Conservation (phyloP, 2,113 vertebrate genomes). For the Lampris incognitus region DNA sequence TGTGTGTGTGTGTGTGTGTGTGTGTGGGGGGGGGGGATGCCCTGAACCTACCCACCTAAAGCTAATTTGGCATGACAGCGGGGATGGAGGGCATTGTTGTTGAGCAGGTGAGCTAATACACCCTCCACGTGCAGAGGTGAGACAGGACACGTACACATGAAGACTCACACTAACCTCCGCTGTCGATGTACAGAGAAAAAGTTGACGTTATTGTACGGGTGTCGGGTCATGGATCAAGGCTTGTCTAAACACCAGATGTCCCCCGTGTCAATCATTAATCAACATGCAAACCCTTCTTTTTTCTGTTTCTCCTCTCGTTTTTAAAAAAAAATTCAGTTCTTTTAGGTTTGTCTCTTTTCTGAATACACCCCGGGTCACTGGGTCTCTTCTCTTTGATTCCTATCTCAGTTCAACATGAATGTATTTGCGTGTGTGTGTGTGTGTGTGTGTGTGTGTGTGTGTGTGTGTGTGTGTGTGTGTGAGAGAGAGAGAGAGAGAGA, state of each 20-base stretch:
- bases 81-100: slow-evolving; percentile 68
- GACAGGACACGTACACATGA: slow-evolving; percentile 66
- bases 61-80: slow-evolving; percentile 79
- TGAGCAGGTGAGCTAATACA: slow-evolving; percentile 84
- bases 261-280: slow-evolving; percentile 58
- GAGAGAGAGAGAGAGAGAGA: not conserved
- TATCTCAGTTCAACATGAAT: not conserved
- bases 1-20: slow-evolving; percentile 20
- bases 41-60: slow-evolving; percentile 59
- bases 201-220: too few species aligned
- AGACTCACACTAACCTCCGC: not conserved
- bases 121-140: slow-evolving; percentile 36
- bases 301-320: not conserved
- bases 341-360: not conserved
- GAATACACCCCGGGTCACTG: not conserved
- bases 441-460: slow-evolving; percentile 24
- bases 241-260: slow-evolving; percentile 33
- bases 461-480: slow-evolving; percentile 17
- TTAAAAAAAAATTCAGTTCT: not conserved
- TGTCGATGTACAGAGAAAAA: not conserved
- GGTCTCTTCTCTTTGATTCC: not conserved
- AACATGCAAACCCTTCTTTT: not conserved
- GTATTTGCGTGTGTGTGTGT: slow-evolving; percentile 9
- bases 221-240: slow-evolving; percentile 45
- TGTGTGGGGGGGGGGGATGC: slow-evolving; percentile 7